Evolutionary conservation across 2,113 vertebrate genomes (phyloP), one percentile per base, ranked within the genome.

Genomic region (Engystomops pustulosus): DNA sequence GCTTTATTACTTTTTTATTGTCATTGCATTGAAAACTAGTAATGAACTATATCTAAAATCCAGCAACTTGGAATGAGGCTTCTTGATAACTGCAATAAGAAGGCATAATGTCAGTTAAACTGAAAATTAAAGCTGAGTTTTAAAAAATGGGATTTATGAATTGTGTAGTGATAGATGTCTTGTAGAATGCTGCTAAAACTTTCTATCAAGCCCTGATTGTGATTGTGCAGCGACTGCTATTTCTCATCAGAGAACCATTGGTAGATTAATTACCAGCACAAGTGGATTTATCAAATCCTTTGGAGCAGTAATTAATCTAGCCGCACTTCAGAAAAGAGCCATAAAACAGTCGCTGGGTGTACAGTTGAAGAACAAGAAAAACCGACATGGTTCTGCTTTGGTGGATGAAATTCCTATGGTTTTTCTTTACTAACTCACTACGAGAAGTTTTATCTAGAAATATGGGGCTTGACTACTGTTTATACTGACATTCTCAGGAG

Each of bases 231-330:
- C 38, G 67, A n/a, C 1, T 20, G 18, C 65, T 68, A 20, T 38
- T 69, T 69, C 17, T 69, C 67, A 69, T 65, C 60, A 65, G 60
- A 17, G 60, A 65, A 14, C 27, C 27, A 65, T 18, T 32, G 32
- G 32, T 69, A 69, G 34, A 69, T 69, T 69, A 69, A 69, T 69
- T 69, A 69, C 34, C 0, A 69, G 32, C 20, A n/a, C 67, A 69
- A 69, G 67, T 69, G 32, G 67, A 38, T 69, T 38, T 69, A 65
- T 65, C 32, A 69, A 69, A 69, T 69, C 18, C 17, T 69, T n/a
- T 36, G 67, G 38, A 69, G 67, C 34, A 38, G 67, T 69, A 69
- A 69, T 69, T 69, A 69, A 65, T 36, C 67, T 69, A 38, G 32
- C 17, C 11, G 18, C 34, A 38, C 25, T 38, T 20, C 8, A n/a